phyloP scores from a whole-genome alignment of 2,797 vertebrate genomes.

The Euphonia xanthogaster region DNA sequence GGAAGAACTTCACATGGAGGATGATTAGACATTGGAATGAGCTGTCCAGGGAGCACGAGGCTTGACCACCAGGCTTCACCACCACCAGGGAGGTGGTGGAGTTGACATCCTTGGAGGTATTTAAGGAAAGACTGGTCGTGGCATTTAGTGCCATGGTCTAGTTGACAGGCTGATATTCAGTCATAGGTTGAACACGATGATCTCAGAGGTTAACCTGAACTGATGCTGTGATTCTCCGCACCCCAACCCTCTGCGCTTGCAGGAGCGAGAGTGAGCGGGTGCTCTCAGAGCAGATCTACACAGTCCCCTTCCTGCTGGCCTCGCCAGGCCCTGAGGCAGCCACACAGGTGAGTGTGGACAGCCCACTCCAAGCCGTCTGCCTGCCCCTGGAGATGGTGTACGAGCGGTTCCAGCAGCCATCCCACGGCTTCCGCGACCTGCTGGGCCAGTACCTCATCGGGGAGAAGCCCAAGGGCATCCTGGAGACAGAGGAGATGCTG shows the following conservation, averaged over 20 bases:
- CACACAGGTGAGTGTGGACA: constrained; percentile 75
- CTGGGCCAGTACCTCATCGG: constrained; percentile 86
- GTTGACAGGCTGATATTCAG: not conserved
- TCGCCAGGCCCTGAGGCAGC: not conserved
- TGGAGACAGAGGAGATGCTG: constrained; percentile 90
- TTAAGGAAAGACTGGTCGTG: not conserved
- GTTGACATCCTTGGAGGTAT: not conserved
- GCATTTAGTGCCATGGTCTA: not conserved
- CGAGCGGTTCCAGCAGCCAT: constrained; percentile 85
- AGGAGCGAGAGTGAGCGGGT: constrained; percentile 85
- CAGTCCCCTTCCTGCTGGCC: constrained; percentile 80
- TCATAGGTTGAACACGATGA: not conserved
- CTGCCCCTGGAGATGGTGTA: constrained; percentile 80
- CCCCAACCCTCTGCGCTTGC: not conserved
- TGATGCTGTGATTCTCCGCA: not conserved
- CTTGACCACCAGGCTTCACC: not conserved
- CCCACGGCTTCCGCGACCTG: constrained; percentile 78
- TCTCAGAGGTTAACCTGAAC: not conserved
- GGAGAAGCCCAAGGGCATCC: constrained; percentile 87
- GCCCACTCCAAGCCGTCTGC: constrained; percentile 79
- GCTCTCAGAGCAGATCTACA: constrained; percentile 80
- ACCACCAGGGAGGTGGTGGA: not conserved
- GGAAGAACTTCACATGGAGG: not conserved
- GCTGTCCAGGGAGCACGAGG: not conserved
- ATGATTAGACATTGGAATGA: not conserved